phyloP scores from a whole-genome alignment of 2,888 invertebrate species.

The Apantesis nais region DNA sequence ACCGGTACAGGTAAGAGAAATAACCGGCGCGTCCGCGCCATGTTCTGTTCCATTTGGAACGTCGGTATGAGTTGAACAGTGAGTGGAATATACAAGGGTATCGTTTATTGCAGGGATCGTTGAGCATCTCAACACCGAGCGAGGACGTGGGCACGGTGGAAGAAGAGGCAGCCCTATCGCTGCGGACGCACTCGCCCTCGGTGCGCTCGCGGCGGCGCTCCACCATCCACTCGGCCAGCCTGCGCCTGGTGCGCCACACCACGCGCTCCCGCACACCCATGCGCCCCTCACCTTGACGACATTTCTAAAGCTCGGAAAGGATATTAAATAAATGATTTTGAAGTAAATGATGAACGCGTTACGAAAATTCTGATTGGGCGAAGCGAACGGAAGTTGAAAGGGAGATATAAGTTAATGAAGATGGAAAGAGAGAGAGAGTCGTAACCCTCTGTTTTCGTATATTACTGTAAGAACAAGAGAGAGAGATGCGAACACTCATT shows the following conservation, averaged over 20 bases:
- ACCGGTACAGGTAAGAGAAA: constrained; percentile 60
- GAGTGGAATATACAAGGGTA: too few species aligned
- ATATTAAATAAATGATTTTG: too few species aligned
- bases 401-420: too few species aligned
- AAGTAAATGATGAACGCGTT: too few species aligned
- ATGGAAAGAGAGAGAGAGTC: too few species aligned
- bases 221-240: constrained; percentile 74
- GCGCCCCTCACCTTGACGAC: background rate
- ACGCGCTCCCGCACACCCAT: constrained; percentile 42
- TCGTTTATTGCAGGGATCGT: constrained; percentile 52
- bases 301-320: background rate
- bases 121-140: constrained; percentile 48
- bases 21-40: background rate
- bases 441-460: too few species aligned
- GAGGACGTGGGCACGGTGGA: constrained; percentile 13
- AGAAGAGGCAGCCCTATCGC: constrained; percentile 35
- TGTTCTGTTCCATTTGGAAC: background rate
- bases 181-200: constrained; percentile 20
- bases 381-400: too few species aligned
- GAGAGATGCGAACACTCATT: too few species aligned
- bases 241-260: constrained; percentile 69
- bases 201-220: constrained; percentile 61
- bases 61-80: background rate
- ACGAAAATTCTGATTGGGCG: too few species aligned
- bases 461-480: too few species aligned